A percentile compares a stretch with the other conserved stretches of the same genome.
phyloP scores from a whole-genome alignment of 2,888 invertebrate species.

The Acleris literana region DNA sequence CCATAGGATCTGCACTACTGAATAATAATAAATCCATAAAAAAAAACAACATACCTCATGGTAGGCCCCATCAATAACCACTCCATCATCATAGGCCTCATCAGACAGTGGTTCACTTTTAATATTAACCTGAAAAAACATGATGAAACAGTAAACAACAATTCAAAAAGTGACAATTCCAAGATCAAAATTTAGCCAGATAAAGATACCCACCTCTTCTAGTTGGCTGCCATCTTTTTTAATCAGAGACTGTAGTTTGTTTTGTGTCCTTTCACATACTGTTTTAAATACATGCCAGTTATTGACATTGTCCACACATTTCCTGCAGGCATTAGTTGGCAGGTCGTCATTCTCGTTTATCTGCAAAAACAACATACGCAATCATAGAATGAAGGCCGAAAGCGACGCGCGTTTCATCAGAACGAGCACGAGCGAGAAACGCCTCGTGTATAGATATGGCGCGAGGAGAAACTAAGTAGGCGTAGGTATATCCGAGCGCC shows the following conservation, averaged over 20 bases:
- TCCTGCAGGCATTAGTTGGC: constrained; percentile 86
- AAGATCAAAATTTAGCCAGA: constrained; percentile 61
- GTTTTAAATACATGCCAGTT: constrained; percentile 87
- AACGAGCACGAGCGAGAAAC: constrained; percentile 74
- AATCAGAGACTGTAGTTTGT: constrained; percentile 84
- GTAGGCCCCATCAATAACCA: constrained; percentile 78
- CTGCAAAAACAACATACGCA: constrained; percentile 83
- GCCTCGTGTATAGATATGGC: constrained; percentile 72
- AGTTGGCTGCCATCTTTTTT: constrained; percentile 80
- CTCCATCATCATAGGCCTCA: constrained; percentile 81
- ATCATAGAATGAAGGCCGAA: constrained; percentile 70
- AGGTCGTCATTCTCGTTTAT: constrained; percentile 85
- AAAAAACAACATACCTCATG: constrained; percentile 71
- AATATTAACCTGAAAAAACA: constrained; percentile 80
- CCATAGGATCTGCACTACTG: constrained; percentile 21
- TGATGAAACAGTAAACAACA: constrained; percentile 54
- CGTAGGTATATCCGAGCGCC: constrained; percentile 75
- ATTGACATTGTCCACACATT: constrained; percentile 85
- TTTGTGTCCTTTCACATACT: constrained; percentile 86
- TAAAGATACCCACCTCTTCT: constrained; percentile 75
- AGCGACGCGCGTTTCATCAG: constrained; percentile 77
- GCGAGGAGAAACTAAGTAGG: constrained; percentile 81
- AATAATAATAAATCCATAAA: constrained; percentile 7
- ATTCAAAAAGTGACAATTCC: constrained; percentile 57
- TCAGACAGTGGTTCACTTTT: constrained; percentile 84